Percentiles rank a stretch among this genome's conserved stretches.
Evolutionary conservation across 2,888 invertebrate species (phyloP).

Genomic region (Eumerus sabulonum): DNA sequence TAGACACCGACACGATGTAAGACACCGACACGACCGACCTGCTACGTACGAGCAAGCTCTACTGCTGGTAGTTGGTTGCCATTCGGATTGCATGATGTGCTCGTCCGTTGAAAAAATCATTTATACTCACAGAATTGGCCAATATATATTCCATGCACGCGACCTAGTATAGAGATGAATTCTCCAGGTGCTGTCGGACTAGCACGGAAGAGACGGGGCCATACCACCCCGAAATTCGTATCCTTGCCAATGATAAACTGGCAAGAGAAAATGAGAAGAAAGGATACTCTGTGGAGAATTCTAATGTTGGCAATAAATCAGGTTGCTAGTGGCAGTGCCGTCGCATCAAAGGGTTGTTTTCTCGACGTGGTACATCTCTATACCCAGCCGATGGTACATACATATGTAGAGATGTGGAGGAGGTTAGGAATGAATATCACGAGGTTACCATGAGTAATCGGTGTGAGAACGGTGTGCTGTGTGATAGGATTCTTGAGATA

Average conservation of each 20-base stretch:
- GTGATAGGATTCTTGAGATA: too few species aligned
- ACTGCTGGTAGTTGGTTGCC: slow-evolving; percentile 17
- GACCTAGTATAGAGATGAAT: slow-evolving; percentile 38
- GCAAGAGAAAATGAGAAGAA: slow-evolving; percentile 48
- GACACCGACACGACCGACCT: too few species aligned
- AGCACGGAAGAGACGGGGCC: slow-evolving; percentile 8
- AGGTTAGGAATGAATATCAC: too few species aligned
- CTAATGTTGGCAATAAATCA: slow-evolving; percentile 68
- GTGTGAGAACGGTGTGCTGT: too few species aligned
- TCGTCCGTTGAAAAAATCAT: slow-evolving; percentile 8
- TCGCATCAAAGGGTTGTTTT: slow-evolving; percentile 53
- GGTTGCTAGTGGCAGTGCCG: slow-evolving; percentile 53
- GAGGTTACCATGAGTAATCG: too few species aligned
- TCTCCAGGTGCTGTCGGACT: slow-evolving; percentile 5
- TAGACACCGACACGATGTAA: slow-evolving; percentile 58
- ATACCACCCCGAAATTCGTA: background rate
- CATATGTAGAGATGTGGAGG: background rate
- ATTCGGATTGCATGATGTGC: slow-evolving; percentile 38
- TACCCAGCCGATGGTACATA: background rate
- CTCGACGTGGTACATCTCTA: background rate
- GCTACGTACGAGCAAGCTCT: too few species aligned
- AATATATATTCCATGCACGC: slow-evolving; percentile 55
- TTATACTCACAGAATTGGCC: background rate
- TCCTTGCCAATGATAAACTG: slow-evolving; percentile 61
- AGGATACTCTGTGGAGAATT: slow-evolving; percentile 60